Evolutionary conservation across 2,113 vertebrate genomes (phyloP), one percentile per base, ranked within the genome.

Genomic region (Caranx ignobilis): DNA sequence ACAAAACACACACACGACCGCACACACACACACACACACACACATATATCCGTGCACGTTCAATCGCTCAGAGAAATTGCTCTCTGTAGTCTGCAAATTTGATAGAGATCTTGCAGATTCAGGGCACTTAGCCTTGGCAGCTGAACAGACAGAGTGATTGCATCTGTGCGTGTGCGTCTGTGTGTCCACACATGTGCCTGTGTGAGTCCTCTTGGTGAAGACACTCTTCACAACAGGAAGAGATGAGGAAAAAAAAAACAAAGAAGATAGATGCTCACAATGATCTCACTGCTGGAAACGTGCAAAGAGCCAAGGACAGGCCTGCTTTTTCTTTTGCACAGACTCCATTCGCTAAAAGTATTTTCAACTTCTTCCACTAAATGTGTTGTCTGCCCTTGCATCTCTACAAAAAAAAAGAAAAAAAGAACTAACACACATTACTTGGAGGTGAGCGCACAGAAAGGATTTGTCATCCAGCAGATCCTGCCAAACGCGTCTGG

Each of bases 51-150:
- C 43, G 41, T 34, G 64, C 67, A 63, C 12, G 35, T 71, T 66
- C 80, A 81, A 35, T 67, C 77, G 55, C 77, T 62, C 26, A 65
- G 71, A 74, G 62, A 72, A 71, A 73, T 56, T 73, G 55, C 73
- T 75, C 75, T 84, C 66, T 64, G 81, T 81, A 52, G 87, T 88
- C 87, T 85, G 84, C 73, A 81, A 76, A 88, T 90, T 77, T 87
- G 90, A 91, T 91, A 80, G 75, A 64, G 84, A 91, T 93, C 91
- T 89, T 54, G 66, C 81, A 87, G 87, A 88, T 90, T 88, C 67
- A 41, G 86, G 77, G 76, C 77, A 87, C 84, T 88, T 89, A 88
- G 81, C 73, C 81, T 74, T 91, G 89, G 89, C 91, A 91, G 81
- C 88, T 75, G 81, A 88, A 90, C 86, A 89, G 85, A 84, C 62